Conservation (phyloP, 2,888 invertebrate genomes). For the Athrips mouffetella region DNA sequence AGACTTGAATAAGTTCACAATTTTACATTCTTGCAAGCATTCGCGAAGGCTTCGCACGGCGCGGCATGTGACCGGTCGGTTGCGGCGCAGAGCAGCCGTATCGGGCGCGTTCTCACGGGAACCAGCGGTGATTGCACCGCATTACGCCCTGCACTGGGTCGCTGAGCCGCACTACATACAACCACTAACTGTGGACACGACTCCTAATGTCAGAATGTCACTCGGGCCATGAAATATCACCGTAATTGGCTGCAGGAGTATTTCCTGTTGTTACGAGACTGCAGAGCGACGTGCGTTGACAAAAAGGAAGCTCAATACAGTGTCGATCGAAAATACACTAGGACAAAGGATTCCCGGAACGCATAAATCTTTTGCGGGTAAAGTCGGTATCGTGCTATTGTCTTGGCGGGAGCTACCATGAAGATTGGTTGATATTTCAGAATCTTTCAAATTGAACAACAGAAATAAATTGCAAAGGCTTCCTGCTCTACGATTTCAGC, state of each 20-base stretch:
- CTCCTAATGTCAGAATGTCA: slow-evolving; percentile 16
- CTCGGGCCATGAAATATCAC: not conserved
- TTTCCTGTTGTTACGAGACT: too few species aligned
- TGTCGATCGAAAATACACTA: too few species aligned
- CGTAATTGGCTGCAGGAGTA: not conserved
- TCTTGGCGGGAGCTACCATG: too few species aligned
- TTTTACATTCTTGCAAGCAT: not conserved
- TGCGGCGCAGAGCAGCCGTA: slow-evolving; percentile 30
- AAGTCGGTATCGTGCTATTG: too few species aligned
- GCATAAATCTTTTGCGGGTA: too few species aligned
- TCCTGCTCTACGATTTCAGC: too few species aligned
- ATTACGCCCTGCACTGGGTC: slow-evolving; percentile 63
- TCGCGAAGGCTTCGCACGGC: not conserved
- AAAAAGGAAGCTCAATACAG: too few species aligned
- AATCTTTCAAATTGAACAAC: too few species aligned
- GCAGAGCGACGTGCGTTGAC: too few species aligned
- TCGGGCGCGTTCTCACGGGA: slow-evolving; percentile 72
- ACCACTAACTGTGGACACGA: slow-evolving; percentile 35
- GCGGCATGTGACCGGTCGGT: slow-evolving; percentile 25
- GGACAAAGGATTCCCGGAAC: too few species aligned
- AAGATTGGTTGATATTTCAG: too few species aligned
- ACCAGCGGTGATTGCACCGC: slow-evolving; percentile 68
- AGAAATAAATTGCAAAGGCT: too few species aligned
- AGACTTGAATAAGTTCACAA: not conserved
- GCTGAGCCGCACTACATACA: slow-evolving; percentile 40